These are phyloP conservation scores for Pontoporia blainvillei DNA, from an alignment of 2,113 vertebrate species.

Conservation along the genomic window DNA sequence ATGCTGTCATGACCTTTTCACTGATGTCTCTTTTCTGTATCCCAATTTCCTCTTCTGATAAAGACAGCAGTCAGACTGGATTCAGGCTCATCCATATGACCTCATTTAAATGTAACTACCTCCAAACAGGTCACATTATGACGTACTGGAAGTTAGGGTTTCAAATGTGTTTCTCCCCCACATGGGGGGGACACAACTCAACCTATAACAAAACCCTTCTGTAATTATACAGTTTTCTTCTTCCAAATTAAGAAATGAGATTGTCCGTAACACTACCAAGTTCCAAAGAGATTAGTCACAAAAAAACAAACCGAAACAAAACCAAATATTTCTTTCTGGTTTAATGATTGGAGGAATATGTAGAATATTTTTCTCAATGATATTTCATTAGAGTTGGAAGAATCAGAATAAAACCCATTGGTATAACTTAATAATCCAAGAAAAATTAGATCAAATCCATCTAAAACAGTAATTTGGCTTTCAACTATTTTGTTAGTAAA, in stretches of 20 bases:
- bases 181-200: not conserved
- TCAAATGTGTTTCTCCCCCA: not conserved
- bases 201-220: not conserved
- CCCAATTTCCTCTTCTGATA: not conserved
- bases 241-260: not conserved
- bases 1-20: not conserved
- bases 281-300: not conserved
- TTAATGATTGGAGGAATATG: not conserved
- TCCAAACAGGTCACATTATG: not conserved
- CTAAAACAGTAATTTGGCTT: not conserved
- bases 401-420: not conserved
- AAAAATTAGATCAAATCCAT: not conserved
- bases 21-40: not conserved
- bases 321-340: not conserved
- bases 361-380: not conserved
- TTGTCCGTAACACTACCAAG: not conserved
- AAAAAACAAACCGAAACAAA: not conserved
- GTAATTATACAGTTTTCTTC: not conserved
- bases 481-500: not conserved
- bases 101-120: not conserved
- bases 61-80: not conserved
- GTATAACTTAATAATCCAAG: not conserved
- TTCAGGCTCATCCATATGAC: not conserved
- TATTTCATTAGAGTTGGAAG: not conserved
- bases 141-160: not conserved